Conservation (phyloP, 2,797 vertebrate genomes). For the Huso huso region DNA sequence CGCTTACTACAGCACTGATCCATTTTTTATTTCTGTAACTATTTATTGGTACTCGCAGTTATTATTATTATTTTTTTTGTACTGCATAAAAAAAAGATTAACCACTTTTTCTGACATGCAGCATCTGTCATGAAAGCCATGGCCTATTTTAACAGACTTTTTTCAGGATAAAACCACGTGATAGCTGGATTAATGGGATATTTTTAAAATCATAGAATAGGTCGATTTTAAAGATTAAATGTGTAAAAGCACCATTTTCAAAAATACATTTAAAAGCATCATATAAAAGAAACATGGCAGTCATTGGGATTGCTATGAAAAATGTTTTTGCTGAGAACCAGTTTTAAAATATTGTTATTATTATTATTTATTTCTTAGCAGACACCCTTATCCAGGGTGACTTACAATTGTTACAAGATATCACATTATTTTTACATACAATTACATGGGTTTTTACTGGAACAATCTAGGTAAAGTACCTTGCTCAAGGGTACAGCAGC, state of each 20-base stretch:
- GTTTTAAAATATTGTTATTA: not conserved
- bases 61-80: not conserved
- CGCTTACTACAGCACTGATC: slow-evolving; percentile 23
- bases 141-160: slow-evolving; percentile 8
- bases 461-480: no score
- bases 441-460: no score
- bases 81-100: not conserved
- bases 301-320: not conserved
- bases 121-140: slow-evolving; percentile 6
- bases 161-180: not conserved
- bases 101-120: slow-evolving; percentile 1
- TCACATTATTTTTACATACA: no score
- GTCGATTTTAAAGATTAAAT: slow-evolving; percentile 6
- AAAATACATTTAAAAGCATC: slow-evolving; percentile 2
- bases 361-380: not conserved
- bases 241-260: not conserved
- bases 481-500: no score
- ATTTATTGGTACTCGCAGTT: slow-evolving; percentile 24
- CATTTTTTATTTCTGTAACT: slow-evolving; percentile 36
- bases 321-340: not conserved
- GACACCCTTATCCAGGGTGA: no score
- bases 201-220: not conserved
- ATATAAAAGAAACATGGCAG: not conserved
- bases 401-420: no score
- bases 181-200: slow-evolving; percentile 1